Conservation (phyloP, 1,140 invertebrate species). For the Metaphire vulgaris region DNA sequence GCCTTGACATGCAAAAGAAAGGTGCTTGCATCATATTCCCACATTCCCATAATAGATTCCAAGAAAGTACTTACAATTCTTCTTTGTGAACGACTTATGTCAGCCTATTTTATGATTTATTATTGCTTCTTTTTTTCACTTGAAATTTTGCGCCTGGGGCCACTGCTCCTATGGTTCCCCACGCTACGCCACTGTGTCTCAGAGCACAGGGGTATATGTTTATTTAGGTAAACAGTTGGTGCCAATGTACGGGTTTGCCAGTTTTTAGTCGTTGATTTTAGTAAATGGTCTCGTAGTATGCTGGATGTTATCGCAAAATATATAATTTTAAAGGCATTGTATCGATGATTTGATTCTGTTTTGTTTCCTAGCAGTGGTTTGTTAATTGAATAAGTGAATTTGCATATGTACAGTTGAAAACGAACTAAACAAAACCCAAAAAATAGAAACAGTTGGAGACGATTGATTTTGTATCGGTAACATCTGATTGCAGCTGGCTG, state of each 20-base stretch:
- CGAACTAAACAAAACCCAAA: too few relatives aligned
- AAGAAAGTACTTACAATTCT: background rate
- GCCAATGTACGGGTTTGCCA: conserved; percentile 1
- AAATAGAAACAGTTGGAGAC: too few relatives aligned
- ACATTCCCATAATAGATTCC: background rate
- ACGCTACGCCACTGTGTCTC: background rate
- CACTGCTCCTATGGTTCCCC: background rate
- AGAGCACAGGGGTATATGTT: background rate
- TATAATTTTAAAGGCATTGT: background rate
- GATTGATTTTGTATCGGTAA: too few relatives aligned
- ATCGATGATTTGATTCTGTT: background rate
- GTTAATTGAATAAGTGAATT: background rate
- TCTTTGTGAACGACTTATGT: background rate
- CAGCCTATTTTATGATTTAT: background rate
- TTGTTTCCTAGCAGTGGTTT: background rate
- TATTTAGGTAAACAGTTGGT: background rate
- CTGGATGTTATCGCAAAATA: too few relatives aligned
- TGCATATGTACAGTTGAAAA: background rate
- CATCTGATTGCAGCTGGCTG: background rate
- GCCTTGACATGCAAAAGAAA: too few relatives aligned
- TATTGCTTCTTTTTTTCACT: too few relatives aligned
- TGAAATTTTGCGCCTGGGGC: too few relatives aligned
- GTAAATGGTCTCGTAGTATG: background rate
- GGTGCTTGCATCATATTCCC: too few relatives aligned
- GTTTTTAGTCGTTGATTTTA: too few relatives aligned